Evolutionary conservation across 2,113 vertebrate genomes (phyloP), one percentile per base, ranked within the genome.

Genomic region (Polypterus bichir): DNA sequence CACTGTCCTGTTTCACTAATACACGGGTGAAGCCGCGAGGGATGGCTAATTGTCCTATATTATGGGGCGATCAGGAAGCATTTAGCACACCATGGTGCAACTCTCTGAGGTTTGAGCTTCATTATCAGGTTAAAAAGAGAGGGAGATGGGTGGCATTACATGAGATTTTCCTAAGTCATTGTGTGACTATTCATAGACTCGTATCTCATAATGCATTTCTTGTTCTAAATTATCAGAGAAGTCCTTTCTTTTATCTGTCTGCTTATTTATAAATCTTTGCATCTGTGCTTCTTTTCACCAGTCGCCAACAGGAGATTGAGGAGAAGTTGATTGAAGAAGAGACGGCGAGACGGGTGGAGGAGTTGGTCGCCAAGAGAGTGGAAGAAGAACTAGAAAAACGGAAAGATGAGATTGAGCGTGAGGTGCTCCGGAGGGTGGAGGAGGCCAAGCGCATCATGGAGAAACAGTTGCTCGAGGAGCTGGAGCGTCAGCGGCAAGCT

Each of bases 381-480:
- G 95, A 99, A 78, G 93, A 99, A 84, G 96, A 99, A 75, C 59
- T 99, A 66, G 96, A 99, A 85, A 98, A 98, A 73, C 85, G 96
- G 51, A 94, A 95, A 71, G 95, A 98, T 71, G 96, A 99, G 72
- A 99, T 99, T n/a, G 96, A 99, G 72, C 86, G 89, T 49, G 96
- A 99, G 81, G 96, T 99, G 71, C 89, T 99, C 66, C 90, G 96
- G 57, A 91, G 96, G 62, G 96, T 99, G 47, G 94, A 99, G 85
- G 96, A 99, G 70, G 96, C 96, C 60, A 99, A 99, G 72, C 95
- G 94, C 87, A 97, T 97, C 89, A 99, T 99, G 96, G 96, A 99
- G 88, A 91, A 92, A 67, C 96, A 99, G 89, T 91, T 98, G 87
- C 90, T 99, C 82, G 95, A 99, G 88, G 96, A 99, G 86, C 90